Percentiles rank a stretch among this genome's conserved stretches.
phyloP scores from a whole-genome alignment of 2,113 vertebrate genomes.

The Bufo gargarizans region DNA sequence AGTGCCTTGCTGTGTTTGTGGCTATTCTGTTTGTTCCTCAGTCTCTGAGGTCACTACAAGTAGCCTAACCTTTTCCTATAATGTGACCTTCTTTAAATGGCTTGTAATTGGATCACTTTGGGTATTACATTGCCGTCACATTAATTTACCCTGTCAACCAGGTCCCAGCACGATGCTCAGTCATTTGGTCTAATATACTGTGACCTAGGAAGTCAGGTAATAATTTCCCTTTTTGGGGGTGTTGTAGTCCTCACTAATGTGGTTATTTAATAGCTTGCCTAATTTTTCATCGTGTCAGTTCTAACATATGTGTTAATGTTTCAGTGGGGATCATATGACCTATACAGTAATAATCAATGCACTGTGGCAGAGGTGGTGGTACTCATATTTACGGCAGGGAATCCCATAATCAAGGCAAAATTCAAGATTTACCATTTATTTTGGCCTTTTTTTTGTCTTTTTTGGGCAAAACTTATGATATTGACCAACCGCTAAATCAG shows the following conservation, averaged over 20 bases:
- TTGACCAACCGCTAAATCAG: neutral
- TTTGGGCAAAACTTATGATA: too few relatives aligned
- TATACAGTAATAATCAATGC: neutral
- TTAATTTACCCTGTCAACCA: slow-evolving; percentile 51
- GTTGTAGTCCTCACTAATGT: neutral
- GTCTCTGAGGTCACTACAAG: slow-evolving; percentile 12
- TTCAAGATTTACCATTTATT: too few relatives aligned
- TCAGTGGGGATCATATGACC: neutral
- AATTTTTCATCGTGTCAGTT: slow-evolving; percentile 27
- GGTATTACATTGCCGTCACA: slow-evolving; percentile 47
- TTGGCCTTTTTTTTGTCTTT: too few relatives aligned
- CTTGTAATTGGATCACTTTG: slow-evolving; percentile 10
- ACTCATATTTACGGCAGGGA: neutral
- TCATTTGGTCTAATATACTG: slow-evolving; percentile 14
- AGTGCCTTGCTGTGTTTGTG: slow-evolving; percentile 7
- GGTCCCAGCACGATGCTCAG: neutral
- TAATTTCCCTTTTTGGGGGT: neutral
- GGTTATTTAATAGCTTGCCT: neutral
- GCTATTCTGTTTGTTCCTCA: slow-evolving; percentile 19
- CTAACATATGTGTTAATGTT: neutral
- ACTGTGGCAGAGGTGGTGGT: neutral
- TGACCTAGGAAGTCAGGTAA: slow-evolving; percentile 34
- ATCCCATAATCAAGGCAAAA: neutral
- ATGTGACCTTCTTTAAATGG: slow-evolving; percentile 11
- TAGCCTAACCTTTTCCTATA: slow-evolving; percentile 32